phyloP scores from a whole-genome alignment of 1,140 invertebrate species.

The Dinoponera quadriceps region DNA sequence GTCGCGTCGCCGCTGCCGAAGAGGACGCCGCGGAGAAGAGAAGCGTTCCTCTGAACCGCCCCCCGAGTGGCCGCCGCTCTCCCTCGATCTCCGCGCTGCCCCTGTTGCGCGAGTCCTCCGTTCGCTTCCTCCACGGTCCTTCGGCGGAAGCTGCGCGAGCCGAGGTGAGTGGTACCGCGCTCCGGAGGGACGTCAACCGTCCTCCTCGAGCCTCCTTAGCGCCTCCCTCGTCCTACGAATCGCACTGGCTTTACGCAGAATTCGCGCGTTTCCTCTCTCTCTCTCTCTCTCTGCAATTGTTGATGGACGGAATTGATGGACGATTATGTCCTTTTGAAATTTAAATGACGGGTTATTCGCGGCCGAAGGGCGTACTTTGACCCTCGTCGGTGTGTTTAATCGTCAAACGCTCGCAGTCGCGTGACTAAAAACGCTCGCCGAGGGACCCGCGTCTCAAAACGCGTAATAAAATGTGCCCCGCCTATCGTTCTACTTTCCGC shows the following conservation, averaged over 20 bases:
- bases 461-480: neutral
- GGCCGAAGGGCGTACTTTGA: too few species aligned
- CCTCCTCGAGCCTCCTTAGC: too few species aligned
- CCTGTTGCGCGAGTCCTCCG: neutral
- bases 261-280: too few species aligned
- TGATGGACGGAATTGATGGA: too few species aligned
- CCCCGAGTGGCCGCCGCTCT: too few species aligned
- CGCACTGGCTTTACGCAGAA: too few species aligned
- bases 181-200: too few species aligned
- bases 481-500: neutral
- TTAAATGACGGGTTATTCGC: too few species aligned
- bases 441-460: neutral
- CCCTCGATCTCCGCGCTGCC: too few species aligned
- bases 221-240: too few species aligned
- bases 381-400: neutral
- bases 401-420: neutral
- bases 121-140: neutral
- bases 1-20: neutral
- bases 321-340: too few species aligned
- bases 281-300: too few species aligned
- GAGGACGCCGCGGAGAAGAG: neutral
- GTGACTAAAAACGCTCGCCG: neutral
- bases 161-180: constrained; percentile 21
- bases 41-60: neutral
- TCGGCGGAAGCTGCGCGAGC: constrained; percentile 4